Base-by-base conservation (phyloP, 2,888 invertebrate genomes). In the Drosophila meridionalis region DNA sequence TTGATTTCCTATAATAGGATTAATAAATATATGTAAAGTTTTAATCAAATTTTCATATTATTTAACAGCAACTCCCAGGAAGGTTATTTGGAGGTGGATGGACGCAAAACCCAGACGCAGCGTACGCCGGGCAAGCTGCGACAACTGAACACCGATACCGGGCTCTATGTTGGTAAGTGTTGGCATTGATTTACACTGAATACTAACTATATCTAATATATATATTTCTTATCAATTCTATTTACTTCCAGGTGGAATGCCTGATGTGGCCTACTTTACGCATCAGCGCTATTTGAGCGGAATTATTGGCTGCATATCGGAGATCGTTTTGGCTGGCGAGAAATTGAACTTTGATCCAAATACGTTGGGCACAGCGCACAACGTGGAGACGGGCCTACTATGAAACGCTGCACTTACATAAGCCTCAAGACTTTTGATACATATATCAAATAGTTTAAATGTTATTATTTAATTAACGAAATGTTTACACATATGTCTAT, bases 21-120 rank as follows among this genome's bases (percentile, higher is more conserved):
- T 9, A 40, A 2, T 14, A 2, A 40, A 40, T 2, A 2, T 6
- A 0, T 48, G 4, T 30, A 4, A 20, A 11, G 11, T 5, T 12
- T 3, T 53, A 26, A 1, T 28, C 4, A 28, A 36, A 36, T 4
- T 38, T 4, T 55, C 1, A 4, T 26, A 1, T 42, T 28, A 9
- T 5, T 8, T 32, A 68, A 36, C 92, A 98, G 98, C 92, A 97
- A 97, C 92, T 96, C 96, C 82, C 97, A 97, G 93, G 96, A 97
- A 80, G 98, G 98, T 9, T 96, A 96, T 34, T 93, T 99, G 61
- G 96, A 97, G 86, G 97, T 99, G n/a, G 98, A 99, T 93, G 97
- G 97, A 53, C 95, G 97, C 61, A 96, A 96, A 60, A 96, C 97
- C 6, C 95, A 96, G 34, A 96, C 97, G 1, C 96, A 96, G 57